Conservation (phyloP, 2,888 invertebrate species). For the Pristionchus japonicus region DNA sequence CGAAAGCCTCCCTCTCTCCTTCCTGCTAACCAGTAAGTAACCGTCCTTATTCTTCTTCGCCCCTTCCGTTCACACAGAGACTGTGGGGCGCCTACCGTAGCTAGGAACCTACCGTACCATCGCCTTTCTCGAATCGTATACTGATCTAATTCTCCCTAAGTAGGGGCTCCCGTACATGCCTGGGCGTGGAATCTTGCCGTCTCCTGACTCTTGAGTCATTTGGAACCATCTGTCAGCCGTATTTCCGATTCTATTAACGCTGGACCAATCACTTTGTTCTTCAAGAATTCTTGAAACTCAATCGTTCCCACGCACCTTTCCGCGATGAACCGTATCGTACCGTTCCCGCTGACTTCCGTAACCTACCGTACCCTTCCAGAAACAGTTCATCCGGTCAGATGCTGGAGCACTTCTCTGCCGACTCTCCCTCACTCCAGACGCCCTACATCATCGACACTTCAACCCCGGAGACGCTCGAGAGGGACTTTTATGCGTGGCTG, state of each 20-base stretch:
- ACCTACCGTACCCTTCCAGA: too few relatives aligned
- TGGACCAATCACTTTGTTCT: too few relatives aligned
- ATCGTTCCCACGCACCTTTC: not conserved
- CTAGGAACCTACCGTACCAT: not conserved
- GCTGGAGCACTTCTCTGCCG: conserved; percentile 1
- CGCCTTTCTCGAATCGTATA: too few relatives aligned
- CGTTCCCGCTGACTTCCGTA: not conserved
- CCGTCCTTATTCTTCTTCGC: not conserved
- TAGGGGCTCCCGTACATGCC: too few relatives aligned
- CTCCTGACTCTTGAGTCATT: too few relatives aligned
- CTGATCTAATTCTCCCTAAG: too few relatives aligned
- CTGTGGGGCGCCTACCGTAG: not conserved
- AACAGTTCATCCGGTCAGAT: not conserved
- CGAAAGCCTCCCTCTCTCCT: conserved; percentile 14
- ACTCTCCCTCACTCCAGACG: not conserved
- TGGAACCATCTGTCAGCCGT: too few relatives aligned
- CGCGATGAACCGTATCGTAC: not conserved
- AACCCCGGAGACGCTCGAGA: conserved; percentile 69
- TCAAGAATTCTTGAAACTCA: not conserved
- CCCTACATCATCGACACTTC: conserved; percentile 67
- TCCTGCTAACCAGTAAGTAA: conserved; percentile 22
- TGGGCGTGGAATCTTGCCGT: too few relatives aligned
- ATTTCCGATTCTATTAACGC: too few relatives aligned
- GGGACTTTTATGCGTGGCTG: conserved; percentile 73
- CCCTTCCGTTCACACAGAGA: not conserved